These are phyloP conservation scores for Pemphredon lugubris DNA, from an alignment of 2,888 invertebrate genomes.

Conservation along the genomic window DNA sequence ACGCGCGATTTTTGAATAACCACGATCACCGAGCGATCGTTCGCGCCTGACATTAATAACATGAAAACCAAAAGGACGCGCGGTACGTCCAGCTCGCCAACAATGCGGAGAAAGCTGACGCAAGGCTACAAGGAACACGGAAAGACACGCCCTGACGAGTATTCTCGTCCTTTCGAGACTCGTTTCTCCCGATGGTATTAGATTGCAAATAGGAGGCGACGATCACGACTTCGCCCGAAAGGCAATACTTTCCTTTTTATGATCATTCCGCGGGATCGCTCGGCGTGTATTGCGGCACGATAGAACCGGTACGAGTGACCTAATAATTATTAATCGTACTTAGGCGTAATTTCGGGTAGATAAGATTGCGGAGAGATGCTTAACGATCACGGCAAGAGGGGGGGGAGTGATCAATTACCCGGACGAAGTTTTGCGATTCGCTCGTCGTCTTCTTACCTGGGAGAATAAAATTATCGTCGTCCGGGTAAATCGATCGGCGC, in stretches of 20 bases:
- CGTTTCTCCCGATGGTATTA: constrained; percentile 28
- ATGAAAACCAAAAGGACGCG: constrained; percentile 38
- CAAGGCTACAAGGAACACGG: constrained; percentile 66
- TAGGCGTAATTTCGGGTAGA: no score
- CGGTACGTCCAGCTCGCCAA: constrained; percentile 63
- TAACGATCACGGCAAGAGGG: no score
- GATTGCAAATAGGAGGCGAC: constrained; percentile 25
- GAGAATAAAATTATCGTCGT: constrained; percentile 3
- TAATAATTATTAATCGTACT: background rate
- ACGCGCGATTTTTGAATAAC: no score
- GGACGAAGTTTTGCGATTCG: background rate
- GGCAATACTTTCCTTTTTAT: constrained; percentile 41
- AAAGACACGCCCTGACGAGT: constrained; percentile 70
- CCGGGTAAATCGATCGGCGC: constrained; percentile 4
- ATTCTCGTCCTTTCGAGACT: constrained; percentile 63
- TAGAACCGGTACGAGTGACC: background rate
- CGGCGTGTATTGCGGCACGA: no score
- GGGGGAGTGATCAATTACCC: constrained; percentile 25
- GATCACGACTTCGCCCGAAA: constrained; percentile 29
- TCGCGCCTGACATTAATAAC: background rate
- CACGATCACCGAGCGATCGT: no score
- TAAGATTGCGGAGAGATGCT: no score
- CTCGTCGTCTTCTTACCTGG: no score
- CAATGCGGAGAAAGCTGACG: constrained; percentile 69
- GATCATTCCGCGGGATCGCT: background rate